Evolutionary conservation across 1,140 invertebrate species (phyloP).

Genomic region (Zaprionus gabonicus): DNA sequence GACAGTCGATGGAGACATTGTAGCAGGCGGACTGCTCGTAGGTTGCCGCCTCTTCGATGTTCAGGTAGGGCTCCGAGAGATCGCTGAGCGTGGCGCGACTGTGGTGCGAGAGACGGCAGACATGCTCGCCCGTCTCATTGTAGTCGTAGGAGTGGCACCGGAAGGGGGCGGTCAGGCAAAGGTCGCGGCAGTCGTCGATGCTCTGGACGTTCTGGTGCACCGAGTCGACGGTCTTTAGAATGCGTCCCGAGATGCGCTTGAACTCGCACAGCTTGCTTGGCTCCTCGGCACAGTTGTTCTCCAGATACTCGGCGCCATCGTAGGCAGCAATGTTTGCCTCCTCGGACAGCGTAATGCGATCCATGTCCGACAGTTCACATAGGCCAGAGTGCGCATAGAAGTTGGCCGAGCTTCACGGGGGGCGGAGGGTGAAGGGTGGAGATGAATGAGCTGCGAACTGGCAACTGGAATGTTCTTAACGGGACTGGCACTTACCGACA

Average conservation of each 20-base stretch:
- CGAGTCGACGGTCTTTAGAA: conserved; percentile 96
- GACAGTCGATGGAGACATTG: conserved; percentile 96
- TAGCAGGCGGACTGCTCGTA: conserved; percentile 97
- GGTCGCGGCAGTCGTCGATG: conserved; percentile 93
- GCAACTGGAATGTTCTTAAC: conserved; percentile 42
- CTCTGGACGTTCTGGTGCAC: conserved; percentile 95
- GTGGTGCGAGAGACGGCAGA: conserved; percentile 96
- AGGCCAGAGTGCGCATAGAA: conserved; percentile 93
- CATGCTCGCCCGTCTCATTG: conserved; percentile 95
- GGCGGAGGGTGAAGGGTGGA: background rate
- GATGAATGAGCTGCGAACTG: conserved; percentile 40
- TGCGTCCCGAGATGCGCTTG: conserved; percentile 93
- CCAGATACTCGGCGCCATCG: conserved; percentile 92
- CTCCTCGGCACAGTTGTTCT: conserved; percentile 95
- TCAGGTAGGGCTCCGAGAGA: conserved; percentile 95
- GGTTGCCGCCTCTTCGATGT: conserved; percentile 94
- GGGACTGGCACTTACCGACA: conserved; percentile 90
- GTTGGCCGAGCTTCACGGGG: conserved; percentile 91
- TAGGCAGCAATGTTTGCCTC: conserved; percentile 89
- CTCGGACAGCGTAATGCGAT: conserved; percentile 93
- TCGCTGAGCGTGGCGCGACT: conserved; percentile 93
- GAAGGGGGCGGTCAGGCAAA: conserved; percentile 94
- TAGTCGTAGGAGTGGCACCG: conserved; percentile 96
- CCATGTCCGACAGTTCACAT: conserved; percentile 95
- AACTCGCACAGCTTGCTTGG: conserved; percentile 96